Evolutionary conservation across 2,113 vertebrate genomes (phyloP).

Genomic region (Azemiops feae): DNA sequence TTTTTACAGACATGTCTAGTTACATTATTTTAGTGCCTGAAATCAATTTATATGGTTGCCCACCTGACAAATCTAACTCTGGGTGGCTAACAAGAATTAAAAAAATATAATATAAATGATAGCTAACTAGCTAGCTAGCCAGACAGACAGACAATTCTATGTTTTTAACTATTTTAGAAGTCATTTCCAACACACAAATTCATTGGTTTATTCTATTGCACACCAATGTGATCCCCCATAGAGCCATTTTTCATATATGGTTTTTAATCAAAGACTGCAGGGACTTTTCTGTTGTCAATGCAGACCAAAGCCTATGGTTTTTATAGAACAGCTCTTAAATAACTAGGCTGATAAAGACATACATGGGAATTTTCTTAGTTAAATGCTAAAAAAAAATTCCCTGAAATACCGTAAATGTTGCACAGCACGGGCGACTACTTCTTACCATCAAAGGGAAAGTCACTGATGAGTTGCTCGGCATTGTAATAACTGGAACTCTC

Average conservation of each 20-base stretch:
- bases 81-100: not conserved
- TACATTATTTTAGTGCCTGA: not conserved
- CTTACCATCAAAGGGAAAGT: conserved; percentile 97
- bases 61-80: not conserved
- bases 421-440: not conserved
- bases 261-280: not conserved
- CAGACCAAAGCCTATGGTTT: not conserved
- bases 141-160: not conserved
- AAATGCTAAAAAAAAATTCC: not conserved
- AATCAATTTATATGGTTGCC: not conserved
- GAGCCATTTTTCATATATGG: not conserved
- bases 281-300: not conserved
- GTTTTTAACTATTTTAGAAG: not conserved
- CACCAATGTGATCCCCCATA: not conserved
- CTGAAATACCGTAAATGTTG: not conserved
- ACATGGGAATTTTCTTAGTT: not conserved
- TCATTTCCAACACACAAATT: not conserved
- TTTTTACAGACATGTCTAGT: not conserved
- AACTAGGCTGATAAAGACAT: not conserved
- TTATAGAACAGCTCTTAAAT: not conserved
- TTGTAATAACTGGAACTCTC: conserved; percentile 89
- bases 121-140: not conserved
- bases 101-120: not conserved
- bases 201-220: not conserved
- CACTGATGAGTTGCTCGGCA: conserved; percentile 88